Evolutionary conservation across 2,888 invertebrate genomes (phyloP).

Genomic region (Schrankia costaestrigalis): DNA sequence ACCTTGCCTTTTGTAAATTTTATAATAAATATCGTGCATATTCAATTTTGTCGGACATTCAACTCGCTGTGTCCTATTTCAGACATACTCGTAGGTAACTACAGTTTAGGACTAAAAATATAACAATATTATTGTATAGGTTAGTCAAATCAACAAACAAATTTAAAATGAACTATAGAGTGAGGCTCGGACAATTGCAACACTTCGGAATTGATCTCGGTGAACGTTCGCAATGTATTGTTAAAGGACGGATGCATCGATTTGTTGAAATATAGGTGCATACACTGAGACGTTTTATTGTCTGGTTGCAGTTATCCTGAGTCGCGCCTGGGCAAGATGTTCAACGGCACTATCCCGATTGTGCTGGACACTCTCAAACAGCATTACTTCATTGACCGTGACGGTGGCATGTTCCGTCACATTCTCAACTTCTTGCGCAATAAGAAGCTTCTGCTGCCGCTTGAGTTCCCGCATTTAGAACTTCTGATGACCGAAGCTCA

Average conservation of each 20-base stretch:
- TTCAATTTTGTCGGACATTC: constrained; percentile 5
- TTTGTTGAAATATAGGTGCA: constrained; percentile 18
- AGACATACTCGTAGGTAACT: no score
- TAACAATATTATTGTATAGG: constrained; percentile 19
- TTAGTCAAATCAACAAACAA: constrained; percentile 19
- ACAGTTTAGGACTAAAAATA: constrained; percentile 13
- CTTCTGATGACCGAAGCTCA: constrained; percentile 93
- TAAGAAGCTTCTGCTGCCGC: constrained; percentile 91
- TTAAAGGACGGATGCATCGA: constrained; percentile 29
- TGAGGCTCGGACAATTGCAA: constrained; percentile 29
- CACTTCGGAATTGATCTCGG: constrained; percentile 21
- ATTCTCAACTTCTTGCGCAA: constrained; percentile 98
- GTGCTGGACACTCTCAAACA: constrained; percentile 97
- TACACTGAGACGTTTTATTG: constrained; percentile 8
- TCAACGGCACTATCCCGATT: constrained; percentile 97
- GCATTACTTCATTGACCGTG: constrained; percentile 99
- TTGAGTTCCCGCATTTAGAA: constrained; percentile 92
- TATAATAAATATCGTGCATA: constrained; percentile 5
- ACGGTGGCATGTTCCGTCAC: constrained; percentile 98
- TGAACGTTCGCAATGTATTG: constrained; percentile 15
- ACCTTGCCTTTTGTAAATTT: constrained; percentile 4
- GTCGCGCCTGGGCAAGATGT: constrained; percentile 94
- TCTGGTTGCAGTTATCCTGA: constrained; percentile 90
- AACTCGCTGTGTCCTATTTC: no score
- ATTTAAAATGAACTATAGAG: constrained; percentile 10